These are phyloP conservation scores for Takifugu ocellatus DNA, from an alignment of 2,797 vertebrate genomes.

Conservation along the genomic window DNA sequence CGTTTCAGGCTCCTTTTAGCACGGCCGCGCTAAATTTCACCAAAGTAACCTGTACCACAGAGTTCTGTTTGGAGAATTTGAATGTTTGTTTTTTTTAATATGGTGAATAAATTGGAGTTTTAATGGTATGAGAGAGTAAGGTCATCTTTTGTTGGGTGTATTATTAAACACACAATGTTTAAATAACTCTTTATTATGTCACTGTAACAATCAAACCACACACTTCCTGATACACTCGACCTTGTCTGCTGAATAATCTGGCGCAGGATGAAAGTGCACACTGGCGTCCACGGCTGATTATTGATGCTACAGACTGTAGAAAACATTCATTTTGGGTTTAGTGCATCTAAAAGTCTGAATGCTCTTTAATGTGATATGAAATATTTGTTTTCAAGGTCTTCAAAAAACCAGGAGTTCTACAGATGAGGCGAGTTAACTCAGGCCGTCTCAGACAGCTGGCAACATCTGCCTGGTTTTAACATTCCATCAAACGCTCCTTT, in stretches of 20 bases:
- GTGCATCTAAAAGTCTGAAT: too few species aligned
- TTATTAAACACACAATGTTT: constrained; percentile 15
- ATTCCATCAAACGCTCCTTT: too few species aligned
- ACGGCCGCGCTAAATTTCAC: constrained; percentile 7
- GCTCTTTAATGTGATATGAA: too few species aligned
- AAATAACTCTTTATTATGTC: constrained; percentile 57
- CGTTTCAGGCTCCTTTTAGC: constrained; percentile 52
- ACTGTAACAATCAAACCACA: constrained; percentile 23
- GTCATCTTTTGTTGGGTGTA: constrained; percentile 35
- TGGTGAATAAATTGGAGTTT: constrained; percentile 49
- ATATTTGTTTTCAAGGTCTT: not conserved
- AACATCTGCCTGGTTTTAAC: too few species aligned
- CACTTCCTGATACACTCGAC: not conserved
- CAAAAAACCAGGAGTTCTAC: constrained; percentile 1
- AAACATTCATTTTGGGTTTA: too few species aligned
- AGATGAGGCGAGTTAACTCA: not conserved
- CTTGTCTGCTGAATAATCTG: too few species aligned
- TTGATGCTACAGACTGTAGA: too few species aligned
- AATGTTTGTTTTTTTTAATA: constrained; percentile 14
- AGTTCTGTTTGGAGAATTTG: constrained; percentile 3
- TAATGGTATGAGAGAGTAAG: not conserved
- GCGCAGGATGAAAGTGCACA: too few species aligned
- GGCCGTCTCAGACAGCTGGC: too few species aligned
- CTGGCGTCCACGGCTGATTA: too few species aligned
- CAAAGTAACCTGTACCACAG: not conserved